These are phyloP conservation scores for Nansenia antarctica DNA, from an alignment of 2,113 vertebrate species.

Conservation along the genomic window DNA sequence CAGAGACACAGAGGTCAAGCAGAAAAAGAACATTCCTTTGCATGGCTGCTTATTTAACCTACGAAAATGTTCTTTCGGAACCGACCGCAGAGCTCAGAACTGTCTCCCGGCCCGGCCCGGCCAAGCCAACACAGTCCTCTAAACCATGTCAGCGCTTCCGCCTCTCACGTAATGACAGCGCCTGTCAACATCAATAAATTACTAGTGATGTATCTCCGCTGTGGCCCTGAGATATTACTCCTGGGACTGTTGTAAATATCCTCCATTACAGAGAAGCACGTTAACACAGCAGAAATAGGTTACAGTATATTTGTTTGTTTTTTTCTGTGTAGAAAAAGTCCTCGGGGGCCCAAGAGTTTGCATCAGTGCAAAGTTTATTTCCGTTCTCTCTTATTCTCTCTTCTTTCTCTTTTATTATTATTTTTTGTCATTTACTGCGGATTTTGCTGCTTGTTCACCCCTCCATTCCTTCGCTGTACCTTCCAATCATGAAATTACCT, in stretches of 20 bases:
- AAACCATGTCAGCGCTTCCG: slow-evolving; percentile 10
- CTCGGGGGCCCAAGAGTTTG: background rate
- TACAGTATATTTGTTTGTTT: background rate
- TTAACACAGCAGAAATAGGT: background rate
- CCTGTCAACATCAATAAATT: background rate
- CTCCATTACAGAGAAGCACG: background rate
- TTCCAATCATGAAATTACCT: background rate
- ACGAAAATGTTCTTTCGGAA: background rate
- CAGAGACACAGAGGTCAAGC: background rate
- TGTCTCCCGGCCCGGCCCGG: background rate
- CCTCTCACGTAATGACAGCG: background rate
- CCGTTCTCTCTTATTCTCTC: no score
- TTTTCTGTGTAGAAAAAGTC: background rate
- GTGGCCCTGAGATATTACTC: slow-evolving; percentile 4
- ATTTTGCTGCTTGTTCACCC: background rate
- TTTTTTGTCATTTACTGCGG: background rate
- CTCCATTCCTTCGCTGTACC: background rate
- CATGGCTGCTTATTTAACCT: background rate
- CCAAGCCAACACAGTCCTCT: background rate
- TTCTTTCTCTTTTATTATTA: no score
- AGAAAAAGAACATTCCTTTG: background rate
- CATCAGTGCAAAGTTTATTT: background rate
- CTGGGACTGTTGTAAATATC: background rate
- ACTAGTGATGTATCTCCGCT: slow-evolving; percentile 2
- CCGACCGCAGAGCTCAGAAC: background rate